Evolutionary conservation across 1,140 invertebrate species (phyloP), one percentile per base, ranked within the genome.

Genomic region (Atta texana): DNA sequence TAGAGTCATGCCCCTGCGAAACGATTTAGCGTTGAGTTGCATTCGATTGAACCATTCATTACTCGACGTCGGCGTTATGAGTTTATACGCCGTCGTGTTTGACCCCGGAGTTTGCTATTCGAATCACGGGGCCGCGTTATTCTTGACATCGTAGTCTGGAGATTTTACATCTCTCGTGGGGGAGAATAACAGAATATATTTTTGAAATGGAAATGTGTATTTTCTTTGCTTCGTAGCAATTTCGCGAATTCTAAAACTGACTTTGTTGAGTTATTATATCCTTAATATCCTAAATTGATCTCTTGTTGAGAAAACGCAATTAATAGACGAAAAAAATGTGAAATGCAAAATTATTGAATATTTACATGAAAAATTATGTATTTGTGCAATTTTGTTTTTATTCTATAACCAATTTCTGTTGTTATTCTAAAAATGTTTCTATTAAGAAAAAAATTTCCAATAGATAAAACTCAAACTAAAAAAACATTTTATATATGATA

Each of bases 1-100:
- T 69, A 72, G 68, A 68, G 86, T 72, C 78, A 66, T 55, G 86
- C 77, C 78, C 63, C 59, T 51, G 77, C 49, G 55, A 86, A 86
- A 81, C 84, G 63, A 86, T 78, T 86, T 63, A 86, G 34, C 84
- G 75, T 68, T 51, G 76, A 86, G 85, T 61, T 86, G 75, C 85
- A 68, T 81, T 86, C 76, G 85, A 86, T 82, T 69, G 86, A 64
- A 74, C 86, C 86, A 87, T 87, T 87, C 78, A 84, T 87, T 87
- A 87, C 68, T 72, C 72, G 63, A 87, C 64, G 76, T 69, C 68
- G 68, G 55, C 18, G 68, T 82, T 82, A 82, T 68, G 80, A 82
- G 80, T 74, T 82, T 82, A 72, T 82, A 82, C 55, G 24, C 66
- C 66, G 39, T 82, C 55, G 55, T 82, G 80, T 24, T 28, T 72